Base-by-base conservation (phyloP, 2,113 vertebrate genomes). In the Setophaga kirtlandii region DNA sequence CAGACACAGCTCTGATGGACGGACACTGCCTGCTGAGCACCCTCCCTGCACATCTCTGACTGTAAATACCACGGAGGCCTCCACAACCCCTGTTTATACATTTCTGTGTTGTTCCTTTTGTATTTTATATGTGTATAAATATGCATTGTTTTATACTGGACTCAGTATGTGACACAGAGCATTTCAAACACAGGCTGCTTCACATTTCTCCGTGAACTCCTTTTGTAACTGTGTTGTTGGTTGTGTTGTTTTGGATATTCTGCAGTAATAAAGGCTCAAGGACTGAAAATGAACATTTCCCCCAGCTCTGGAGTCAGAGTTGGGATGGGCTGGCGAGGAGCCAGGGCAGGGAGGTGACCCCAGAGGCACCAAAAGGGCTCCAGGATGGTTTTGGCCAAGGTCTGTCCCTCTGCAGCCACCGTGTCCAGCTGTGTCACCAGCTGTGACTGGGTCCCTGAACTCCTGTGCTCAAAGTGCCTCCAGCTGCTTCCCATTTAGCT, bases 181-280 rank as follows among this genome's bases (percentile, higher is more conserved):
- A 98, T 98, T 98, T 98, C 98, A 98, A 98, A 98, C 97, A 97
- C 97, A 95, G 97, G 97, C 97, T 97, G 96, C 97, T 97, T 97
- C 97, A 97, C 96, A 83, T 98, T 98, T 97, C 97, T 94, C 89
- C 1, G 60, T 97, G 96, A 97, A 95, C 94, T 91, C 95, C 89
- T 97, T 98, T 97, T 98, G 96, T 97, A 98, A 96, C 96, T 90
- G 91, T 97, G 91, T 77, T 87, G 70, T 96, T 97, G 97, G 87
- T 73, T 33, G 87, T 70, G 87, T 95, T 83, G 81, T 71, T 98
- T 98, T 97, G 94, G 97, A 98, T 97, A 83, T 96, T 89, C 83
- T 15, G 1, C 82, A 90, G 96, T 90, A 98, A 98, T 98, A 98
- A 98, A 98, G 96, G 79, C 60, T 92, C 93, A 55, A 70, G 94